Evolutionary conservation across 2,797 vertebrate species (phyloP).

Genomic region (Oryzias dopingdopingensis): DNA sequence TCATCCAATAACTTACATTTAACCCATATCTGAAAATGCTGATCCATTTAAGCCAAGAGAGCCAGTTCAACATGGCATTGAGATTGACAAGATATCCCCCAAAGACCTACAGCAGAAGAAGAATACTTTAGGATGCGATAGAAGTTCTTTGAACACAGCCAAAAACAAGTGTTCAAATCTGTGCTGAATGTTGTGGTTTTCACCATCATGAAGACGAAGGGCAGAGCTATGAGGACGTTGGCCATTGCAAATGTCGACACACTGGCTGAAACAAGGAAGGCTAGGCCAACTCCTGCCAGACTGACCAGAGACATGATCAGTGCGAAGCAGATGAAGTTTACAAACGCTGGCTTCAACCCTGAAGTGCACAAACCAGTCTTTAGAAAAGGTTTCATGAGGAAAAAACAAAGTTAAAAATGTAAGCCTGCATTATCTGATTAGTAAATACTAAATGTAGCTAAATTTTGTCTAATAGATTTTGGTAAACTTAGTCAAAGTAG

Average conservation of each 20-base stretch:
- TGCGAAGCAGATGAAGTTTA: conserved; percentile 72
- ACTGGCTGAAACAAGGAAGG: conserved; percentile 81
- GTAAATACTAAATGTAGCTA: too few species aligned
- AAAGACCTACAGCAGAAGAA: conserved; percentile 72
- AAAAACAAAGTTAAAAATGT: too few species aligned
- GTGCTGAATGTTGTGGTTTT: background rate
- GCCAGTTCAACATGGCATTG: conserved; percentile 81
- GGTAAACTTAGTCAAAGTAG: too few species aligned
- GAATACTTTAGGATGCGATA: background rate
- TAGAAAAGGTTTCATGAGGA: too few species aligned
- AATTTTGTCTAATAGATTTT: too few species aligned
- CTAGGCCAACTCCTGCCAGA: conserved; percentile 75
- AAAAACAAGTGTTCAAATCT: background rate
- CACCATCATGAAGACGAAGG: conserved; percentile 86
- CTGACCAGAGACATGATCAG: conserved; percentile 79
- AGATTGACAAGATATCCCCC: conserved; percentile 82
- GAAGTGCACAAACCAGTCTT: background rate
- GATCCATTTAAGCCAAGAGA: conserved; percentile 82
- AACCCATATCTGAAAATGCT: conserved; percentile 83
- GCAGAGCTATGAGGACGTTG: conserved; percentile 79
- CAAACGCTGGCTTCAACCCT: conserved; percentile 74
- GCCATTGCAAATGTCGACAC: conserved; percentile 79
- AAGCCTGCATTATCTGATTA: too few species aligned
- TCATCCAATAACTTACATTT: conserved; percentile 60
- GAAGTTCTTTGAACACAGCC: background rate